A percentile compares a stretch with the other conserved stretches of the same genome.
Evolutionary conservation across 2,888 invertebrate species (phyloP).

Genomic region (Acrocyrtus sp.): DNA sequence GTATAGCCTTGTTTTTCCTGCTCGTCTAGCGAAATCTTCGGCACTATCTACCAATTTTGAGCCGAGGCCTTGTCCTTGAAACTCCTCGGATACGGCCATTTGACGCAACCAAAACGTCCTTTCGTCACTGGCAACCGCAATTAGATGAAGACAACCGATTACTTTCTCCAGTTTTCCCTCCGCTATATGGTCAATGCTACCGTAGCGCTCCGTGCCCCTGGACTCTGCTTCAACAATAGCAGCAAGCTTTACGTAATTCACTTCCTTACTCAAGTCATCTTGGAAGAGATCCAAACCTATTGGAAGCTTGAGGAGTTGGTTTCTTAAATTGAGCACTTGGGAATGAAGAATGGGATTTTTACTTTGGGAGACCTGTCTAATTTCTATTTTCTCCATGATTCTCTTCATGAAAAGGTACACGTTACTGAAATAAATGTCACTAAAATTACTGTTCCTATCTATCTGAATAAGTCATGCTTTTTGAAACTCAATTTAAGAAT

Average conservation of each 20-base stretch:
- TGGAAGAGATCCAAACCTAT: constrained; percentile 44
- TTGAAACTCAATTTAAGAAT: no score
- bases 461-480: no score
- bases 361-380: constrained; percentile 14
- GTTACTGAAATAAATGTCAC: no score
- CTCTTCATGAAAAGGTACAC: background rate
- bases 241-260: constrained; percentile 22
- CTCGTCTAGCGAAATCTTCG: constrained; percentile 19
- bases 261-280: constrained; percentile 48
- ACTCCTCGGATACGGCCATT: constrained; percentile 46
- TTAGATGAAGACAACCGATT: constrained; percentile 36
- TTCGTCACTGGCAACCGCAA: constrained; percentile 20
- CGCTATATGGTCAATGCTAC: no score
- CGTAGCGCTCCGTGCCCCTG: no score
- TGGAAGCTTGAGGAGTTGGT: constrained; percentile 40
- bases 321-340: constrained; percentile 41
- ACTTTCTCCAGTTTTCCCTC: no score
- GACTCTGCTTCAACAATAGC: constrained; percentile 38
- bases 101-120: constrained; percentile 33
- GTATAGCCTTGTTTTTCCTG: constrained; percentile 25
- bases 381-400: constrained; percentile 17
- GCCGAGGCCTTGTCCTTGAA: constrained; percentile 43
- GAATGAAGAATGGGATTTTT: constrained; percentile 22
- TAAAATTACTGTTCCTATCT: no score
- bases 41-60: constrained; percentile 21